Conservation (phyloP, 2,113 vertebrate genomes). For the Onychorhynchus coronatus region DNA sequence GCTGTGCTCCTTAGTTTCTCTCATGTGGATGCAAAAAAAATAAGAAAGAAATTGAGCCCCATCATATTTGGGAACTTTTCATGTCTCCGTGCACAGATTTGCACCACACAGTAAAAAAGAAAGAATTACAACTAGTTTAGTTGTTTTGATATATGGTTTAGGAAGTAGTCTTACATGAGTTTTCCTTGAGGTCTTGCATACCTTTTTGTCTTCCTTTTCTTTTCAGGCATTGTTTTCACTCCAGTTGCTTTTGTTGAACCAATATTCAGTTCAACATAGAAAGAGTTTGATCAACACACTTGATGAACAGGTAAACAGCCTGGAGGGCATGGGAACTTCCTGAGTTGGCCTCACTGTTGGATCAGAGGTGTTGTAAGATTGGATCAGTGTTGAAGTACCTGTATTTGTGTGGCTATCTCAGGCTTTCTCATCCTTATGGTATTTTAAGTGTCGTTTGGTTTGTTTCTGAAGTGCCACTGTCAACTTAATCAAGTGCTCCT, state of each 20-base stretch:
- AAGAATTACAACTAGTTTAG: neutral
- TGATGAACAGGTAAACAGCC: neutral
- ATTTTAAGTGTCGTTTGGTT: neutral
- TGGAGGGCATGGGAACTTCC: neutral
- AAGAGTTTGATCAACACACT: neutral
- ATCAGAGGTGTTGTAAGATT: neutral
- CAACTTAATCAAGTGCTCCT: neutral
- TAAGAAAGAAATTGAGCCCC: neutral
- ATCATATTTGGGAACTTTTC: neutral
- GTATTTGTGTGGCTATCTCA: neutral
- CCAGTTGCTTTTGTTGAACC: neutral
- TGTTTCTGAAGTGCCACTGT: neutral
- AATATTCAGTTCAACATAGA: neutral
- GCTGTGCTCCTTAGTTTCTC: neutral
- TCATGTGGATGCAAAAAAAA: neutral
- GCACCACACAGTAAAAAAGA: neutral
- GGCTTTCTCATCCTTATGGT: neutral
- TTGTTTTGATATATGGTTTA: neutral
- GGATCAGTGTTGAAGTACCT: neutral
- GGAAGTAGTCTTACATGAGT: neutral
- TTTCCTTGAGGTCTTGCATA: neutral
- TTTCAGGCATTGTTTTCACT: neutral
- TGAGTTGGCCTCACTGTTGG: rapidly evolving
- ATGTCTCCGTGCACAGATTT: neutral
- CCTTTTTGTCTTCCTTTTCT: neutral